Evolutionary conservation across 2,888 invertebrate species (phyloP), one percentile per base, ranked within the genome.

Genomic region (Folsomia manolachei): DNA sequence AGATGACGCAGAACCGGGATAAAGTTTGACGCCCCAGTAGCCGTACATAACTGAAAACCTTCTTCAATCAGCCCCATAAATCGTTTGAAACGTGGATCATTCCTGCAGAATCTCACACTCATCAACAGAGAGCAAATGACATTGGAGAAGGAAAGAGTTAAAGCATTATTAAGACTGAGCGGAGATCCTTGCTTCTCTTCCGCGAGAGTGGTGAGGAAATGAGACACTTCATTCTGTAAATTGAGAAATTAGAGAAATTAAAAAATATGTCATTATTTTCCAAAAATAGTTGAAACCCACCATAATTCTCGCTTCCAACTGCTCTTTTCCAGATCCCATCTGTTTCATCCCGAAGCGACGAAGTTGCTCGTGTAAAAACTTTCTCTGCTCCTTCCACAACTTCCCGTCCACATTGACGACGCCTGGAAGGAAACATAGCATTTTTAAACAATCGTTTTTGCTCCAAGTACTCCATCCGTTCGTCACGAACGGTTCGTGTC

Each of bases 81-180:
- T 71, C 92, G 87, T 68, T 88, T 87, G 84, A 95, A 95, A 69
- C 90, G 88, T 2, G 85, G 85, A 83, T 94, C 94, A 68, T 91
- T 90, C 79, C 90, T 88, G 71, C 89, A 88, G 84, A 94, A 95
- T 60, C 93, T 88, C 2, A 92, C 90, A 39, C 93, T 92, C 95
- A 95, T 95, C 82, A 94, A 89, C 80, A 95, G 89, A 76, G 92
- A 91, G 84, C 95, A 94, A 79, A 95, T 94, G 2, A 95, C 94
- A 84, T 95, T 95, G 82, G 92, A 93, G 79, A 94, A 90, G 27
- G 92, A 90, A 78, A 93, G 88, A 56, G 93, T 91, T 68, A 95
- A 87, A 23, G 89, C 86, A 9, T 90, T 89, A 69, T 91, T 91
- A 70, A 93, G 85, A 82, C 92, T 91, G 56, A 90, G 87, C 0